Conservation (phyloP, 2,888 invertebrate genomes). For the Thecophora atra region DNA sequence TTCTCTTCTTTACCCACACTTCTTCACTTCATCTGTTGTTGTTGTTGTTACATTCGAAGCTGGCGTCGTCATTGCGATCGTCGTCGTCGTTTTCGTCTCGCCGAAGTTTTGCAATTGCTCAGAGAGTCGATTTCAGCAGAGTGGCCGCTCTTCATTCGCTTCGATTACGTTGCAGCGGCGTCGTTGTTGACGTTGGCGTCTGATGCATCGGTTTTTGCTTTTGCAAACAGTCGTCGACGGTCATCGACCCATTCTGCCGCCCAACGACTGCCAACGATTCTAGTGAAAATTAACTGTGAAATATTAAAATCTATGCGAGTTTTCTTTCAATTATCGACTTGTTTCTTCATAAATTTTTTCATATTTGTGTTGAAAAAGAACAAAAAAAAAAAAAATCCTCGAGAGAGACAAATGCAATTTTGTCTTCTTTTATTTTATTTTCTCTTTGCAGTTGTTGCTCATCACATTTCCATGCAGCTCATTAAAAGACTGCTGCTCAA, state of each 20-base stretch:
- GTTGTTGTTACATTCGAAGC: not conserved
- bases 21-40: not conserved
- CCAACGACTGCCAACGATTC: not conserved
- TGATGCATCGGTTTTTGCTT: not conserved
- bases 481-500: no score
- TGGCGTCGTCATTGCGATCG: not conserved
- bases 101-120: constrained; percentile 14
- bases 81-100: not conserved
- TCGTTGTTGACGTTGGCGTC: not conserved
- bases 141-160: not conserved
- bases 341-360: not conserved
- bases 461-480: no score
- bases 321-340: not conserved
- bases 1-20: not conserved
- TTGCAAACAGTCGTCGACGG: constrained; percentile 12
- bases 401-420: no score
- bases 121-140: not conserved
- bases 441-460: no score
- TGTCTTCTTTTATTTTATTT: no score
- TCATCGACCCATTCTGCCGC: constrained; percentile 25
- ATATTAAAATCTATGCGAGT: not conserved
- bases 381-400: not conserved
- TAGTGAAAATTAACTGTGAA: constrained; percentile 1
- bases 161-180: not conserved
- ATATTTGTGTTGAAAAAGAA: not conserved